Conservation (phyloP, 2,797 vertebrate genomes). For the Macropus fuliginosus region DNA sequence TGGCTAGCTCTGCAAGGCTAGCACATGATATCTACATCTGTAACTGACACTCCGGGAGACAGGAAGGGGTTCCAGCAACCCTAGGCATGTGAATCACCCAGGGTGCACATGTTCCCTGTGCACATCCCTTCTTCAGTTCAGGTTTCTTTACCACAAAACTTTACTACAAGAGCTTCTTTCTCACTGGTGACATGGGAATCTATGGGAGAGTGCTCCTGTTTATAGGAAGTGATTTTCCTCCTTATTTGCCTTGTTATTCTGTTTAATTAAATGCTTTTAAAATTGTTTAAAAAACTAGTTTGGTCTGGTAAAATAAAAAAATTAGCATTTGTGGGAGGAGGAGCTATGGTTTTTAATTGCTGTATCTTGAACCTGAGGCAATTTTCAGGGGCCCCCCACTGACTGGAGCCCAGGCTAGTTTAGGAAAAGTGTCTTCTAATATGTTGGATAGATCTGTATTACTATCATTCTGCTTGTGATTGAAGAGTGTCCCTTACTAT, state of each 20-base stretch:
- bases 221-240: background rate
- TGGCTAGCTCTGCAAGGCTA: background rate
- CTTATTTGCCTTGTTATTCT: background rate
- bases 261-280: background rate
- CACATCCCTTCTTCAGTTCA: background rate
- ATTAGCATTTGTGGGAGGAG: background rate
- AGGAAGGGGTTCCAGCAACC: background rate
- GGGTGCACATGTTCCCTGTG: background rate
- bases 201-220: background rate
- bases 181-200: background rate
- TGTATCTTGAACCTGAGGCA: background rate
- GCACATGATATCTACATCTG: background rate
- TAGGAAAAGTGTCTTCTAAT: background rate
- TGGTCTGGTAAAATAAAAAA: background rate
- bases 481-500: background rate
- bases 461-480: background rate
- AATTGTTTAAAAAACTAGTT: background rate
- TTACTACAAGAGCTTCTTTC: background rate
- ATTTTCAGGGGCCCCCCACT: background rate
- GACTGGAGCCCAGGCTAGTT: background rate
- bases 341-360: background rate
- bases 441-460: background rate
- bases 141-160: background rate
- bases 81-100: background rate
- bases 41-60: background rate